A percentile compares a stretch with the other conserved stretches of the same genome.
Conservation (phyloP, 2,888 invertebrate genomes). For the Drosophila pegasa region DNA sequence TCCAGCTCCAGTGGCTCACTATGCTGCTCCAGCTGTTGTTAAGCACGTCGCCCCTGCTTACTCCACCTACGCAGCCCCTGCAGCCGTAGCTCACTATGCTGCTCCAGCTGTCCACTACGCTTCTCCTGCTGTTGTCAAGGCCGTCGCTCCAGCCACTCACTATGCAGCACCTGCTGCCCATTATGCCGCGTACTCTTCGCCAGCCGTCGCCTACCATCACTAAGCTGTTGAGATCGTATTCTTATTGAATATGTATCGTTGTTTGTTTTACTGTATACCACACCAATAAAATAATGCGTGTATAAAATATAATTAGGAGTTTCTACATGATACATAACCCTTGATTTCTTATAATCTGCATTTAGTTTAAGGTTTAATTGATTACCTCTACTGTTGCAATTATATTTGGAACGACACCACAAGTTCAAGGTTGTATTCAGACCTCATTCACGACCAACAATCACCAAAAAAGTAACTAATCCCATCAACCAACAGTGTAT, state of each 20-base stretch:
- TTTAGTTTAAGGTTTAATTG: constrained; percentile 33
- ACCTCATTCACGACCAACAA: constrained; percentile 61
- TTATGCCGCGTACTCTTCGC: constrained; percentile 48
- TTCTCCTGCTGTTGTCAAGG: constrained; percentile 48
- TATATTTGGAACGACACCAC: constrained; percentile 73
- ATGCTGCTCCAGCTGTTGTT: constrained; percentile 38
- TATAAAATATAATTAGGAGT: constrained; percentile 16
- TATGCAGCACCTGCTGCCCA: constrained; percentile 49
- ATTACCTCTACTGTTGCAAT: constrained; percentile 61
- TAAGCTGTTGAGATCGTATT: constrained; percentile 43
- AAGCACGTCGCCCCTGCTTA: constrained; percentile 56
- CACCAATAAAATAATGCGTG: constrained; percentile 71
- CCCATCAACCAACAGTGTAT: constrained; percentile 60
- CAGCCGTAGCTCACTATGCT: constrained; percentile 50
- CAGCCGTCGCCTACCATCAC: constrained; percentile 69
- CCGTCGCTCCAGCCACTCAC: constrained; percentile 54
- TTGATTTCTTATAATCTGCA: not conserved
- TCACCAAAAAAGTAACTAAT: constrained; percentile 56
- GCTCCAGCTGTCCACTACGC: constrained; percentile 62
- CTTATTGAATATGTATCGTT: constrained; percentile 52
- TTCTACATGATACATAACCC: not conserved
- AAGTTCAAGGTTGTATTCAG: constrained; percentile 62
- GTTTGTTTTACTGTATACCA: constrained; percentile 58
- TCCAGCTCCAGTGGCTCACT: constrained; percentile 46
- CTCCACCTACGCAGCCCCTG: constrained; percentile 56